Conservation (phyloP, 2,888 invertebrate species). For the Nomada flava region DNA sequence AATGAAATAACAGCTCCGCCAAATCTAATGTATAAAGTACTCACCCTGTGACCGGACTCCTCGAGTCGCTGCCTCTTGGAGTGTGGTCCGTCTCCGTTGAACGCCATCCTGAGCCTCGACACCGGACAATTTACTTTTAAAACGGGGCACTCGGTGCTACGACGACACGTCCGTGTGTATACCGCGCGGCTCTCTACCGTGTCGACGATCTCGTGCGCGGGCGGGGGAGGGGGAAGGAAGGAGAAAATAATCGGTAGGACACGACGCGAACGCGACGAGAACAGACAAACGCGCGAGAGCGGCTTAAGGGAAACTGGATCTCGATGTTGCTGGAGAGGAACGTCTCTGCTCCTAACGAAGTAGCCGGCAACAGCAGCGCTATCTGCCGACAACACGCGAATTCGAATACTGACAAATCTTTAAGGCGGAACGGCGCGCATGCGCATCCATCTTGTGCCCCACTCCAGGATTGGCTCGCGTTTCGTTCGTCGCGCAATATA, state of each 20-base stretch:
- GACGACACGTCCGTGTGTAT: slow-evolving; percentile 63
- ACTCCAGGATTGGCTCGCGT: slow-evolving; percentile 40
- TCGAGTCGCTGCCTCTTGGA: slow-evolving; percentile 84
- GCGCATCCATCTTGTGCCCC: not conserved
- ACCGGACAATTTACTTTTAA: slow-evolving; percentile 58
- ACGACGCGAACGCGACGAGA: slow-evolving; percentile 75
- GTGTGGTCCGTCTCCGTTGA: slow-evolving; percentile 85
- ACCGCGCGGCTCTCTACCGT: slow-evolving; percentile 58
- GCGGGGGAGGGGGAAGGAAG: slow-evolving; percentile 70
- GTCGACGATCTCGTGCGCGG: slow-evolving; percentile 67
- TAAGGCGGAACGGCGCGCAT: slow-evolving; percentile 48
- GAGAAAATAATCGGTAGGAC: slow-evolving; percentile 77
- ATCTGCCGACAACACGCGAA: slow-evolving; percentile 54
- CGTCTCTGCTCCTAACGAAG: slow-evolving; percentile 64
- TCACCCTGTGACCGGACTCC: slow-evolving; percentile 83
- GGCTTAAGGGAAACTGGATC: slow-evolving; percentile 81
- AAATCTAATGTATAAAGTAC: slow-evolving; percentile 53
- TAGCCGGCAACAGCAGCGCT: slow-evolving; percentile 65
- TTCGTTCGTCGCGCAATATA: not conserved
- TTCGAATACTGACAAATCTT: slow-evolving; percentile 25
- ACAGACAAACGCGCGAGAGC: slow-evolving; percentile 80
- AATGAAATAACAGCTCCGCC: not conserved
- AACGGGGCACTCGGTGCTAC: slow-evolving; percentile 58
- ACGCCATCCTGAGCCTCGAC: slow-evolving; percentile 82
- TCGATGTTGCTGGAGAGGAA: slow-evolving; percentile 62